Conservation (phyloP, 2,797 vertebrate species). For the Labroides dimidiatus region DNA sequence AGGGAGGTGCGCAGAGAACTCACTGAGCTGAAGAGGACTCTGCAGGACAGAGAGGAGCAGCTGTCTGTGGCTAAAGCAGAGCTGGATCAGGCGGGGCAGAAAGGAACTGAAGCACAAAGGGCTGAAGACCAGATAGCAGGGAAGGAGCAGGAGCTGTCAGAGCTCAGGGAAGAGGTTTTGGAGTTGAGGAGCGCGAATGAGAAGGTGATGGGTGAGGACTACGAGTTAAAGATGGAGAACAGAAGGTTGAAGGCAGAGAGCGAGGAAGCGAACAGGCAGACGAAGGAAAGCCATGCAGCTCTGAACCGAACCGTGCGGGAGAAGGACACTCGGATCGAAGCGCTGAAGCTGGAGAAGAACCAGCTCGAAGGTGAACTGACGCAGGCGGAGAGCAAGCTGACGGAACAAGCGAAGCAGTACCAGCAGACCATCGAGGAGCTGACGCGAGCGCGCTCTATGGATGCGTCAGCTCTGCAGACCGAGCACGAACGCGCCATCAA, state of each 20-base stretch:
- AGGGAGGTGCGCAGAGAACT: conserved; percentile 80
- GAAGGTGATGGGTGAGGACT: conserved; percentile 84
- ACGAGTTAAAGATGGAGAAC: conserved; percentile 89
- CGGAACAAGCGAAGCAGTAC: conserved; percentile 86
- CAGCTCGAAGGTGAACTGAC: conserved; percentile 87
- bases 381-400: conserved; percentile 80
- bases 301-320: conserved; percentile 84
- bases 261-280: conserved; percentile 81
- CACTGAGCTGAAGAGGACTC: conserved; percentile 77
- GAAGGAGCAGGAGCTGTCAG: conserved; percentile 83
- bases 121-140: conserved; percentile 71
- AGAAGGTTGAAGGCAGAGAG: conserved; percentile 79
- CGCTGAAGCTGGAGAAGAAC: conserved; percentile 88
- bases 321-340: conserved; percentile 88
- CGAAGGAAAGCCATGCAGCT: conserved; percentile 81
- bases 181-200: conserved; percentile 84
- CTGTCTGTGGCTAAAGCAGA: conserved; percentile 74
- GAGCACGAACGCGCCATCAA: conserved; percentile 88
- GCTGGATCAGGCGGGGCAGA: conserved; percentile 63
- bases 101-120: conserved; percentile 41
- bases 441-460: conserved; percentile 83
- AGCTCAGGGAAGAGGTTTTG: conserved; percentile 82
- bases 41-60: conserved; percentile 85
- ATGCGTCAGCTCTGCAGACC: conserved; percentile 85
- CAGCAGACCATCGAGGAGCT: conserved; percentile 89